Conservation (phyloP, 1,140 invertebrate genomes). For the Liolophura sinensis region DNA sequence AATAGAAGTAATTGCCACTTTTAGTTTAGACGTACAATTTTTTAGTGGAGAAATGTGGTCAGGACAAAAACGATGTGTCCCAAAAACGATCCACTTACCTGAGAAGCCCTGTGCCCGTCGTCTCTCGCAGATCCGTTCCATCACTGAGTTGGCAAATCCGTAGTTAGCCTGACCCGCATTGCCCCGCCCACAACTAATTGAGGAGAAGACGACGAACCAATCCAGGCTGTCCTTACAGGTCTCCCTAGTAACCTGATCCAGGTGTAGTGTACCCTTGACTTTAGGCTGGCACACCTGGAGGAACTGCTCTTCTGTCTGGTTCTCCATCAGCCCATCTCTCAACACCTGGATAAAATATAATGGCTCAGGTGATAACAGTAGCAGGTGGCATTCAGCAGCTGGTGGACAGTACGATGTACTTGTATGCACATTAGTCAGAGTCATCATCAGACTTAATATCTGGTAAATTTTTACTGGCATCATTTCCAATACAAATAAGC, state of each 20-base stretch:
- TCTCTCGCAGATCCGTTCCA: conserved; percentile 91
- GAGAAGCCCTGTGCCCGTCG: conserved; percentile 77
- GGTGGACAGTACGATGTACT: too few relatives aligned
- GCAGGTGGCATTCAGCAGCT: not conserved
- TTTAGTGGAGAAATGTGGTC: too few relatives aligned
- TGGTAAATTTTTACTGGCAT: too few relatives aligned
- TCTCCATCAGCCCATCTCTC: conserved; percentile 84
- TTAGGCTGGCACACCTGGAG: conserved; percentile 68
- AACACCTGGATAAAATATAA: conserved; percentile 64
- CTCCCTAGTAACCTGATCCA: conserved; percentile 75
- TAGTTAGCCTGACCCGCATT: conserved; percentile 96
- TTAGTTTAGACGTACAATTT: conserved; percentile 1
- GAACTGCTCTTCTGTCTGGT: conserved; percentile 82
- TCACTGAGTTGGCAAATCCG: conserved; percentile 91
- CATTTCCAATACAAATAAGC: too few relatives aligned
- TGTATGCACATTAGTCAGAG: too few relatives aligned
- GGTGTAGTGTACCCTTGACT: conserved; percentile 70
- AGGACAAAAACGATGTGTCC: too few relatives aligned
- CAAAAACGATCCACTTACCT: too few relatives aligned
- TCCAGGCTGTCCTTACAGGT: conserved; percentile 71
- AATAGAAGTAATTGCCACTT: not conserved
- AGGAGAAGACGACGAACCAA: conserved; percentile 91
- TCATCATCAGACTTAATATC: too few relatives aligned
- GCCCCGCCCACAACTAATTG: conserved; percentile 90
- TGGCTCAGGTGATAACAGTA: not conserved